Base-by-base conservation (phyloP, 2,797 vertebrate species). In the Phataginus tetradactyla region DNA sequence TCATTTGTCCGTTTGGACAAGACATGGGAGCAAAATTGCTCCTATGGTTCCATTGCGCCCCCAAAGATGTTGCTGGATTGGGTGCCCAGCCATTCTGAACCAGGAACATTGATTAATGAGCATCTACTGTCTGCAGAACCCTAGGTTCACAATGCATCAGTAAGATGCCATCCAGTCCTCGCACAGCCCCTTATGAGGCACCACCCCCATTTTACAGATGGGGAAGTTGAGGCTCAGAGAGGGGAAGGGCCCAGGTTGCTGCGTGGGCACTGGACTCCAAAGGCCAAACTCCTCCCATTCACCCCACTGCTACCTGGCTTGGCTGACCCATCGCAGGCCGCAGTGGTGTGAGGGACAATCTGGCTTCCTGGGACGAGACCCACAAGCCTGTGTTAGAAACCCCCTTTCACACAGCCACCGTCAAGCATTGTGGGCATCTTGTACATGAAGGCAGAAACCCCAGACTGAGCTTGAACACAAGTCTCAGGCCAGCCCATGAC, bases 281-380 rank as follows among this genome's bases (percentile, higher is more conserved):
- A 88, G 18, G 53, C 32, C 49, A 17, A 34, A 11, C 14, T n/a
- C 32, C 63, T 93, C 68, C 45, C 45, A 23, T 4, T 13, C 29
- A 32, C 8, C 49, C 29, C 8, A 7, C 18, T 5, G 21, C 51
- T 0, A 0, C 59, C 11, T 0, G 17, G 34, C 32, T 21, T 75
- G 59, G 39, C 39, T 17, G 59, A 51, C 17, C 27, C 39, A 57
- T 12, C 3, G 4, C 32, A 13, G 11, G 25, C 79, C 39, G 66
- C 74, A 0, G 23, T 3, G 34, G 14, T 7, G 4, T 34, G 18
- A 74, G 21, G 25, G 7, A 23, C n/a, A n/a, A 6, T 18, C 23
- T 8, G 49, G 64, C 7, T 55, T 64, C 63, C 71, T 18, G 37
- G 12, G 20, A n/a, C 0, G 2, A 55, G 15, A 12, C 32, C 37